phyloP scores from a whole-genome alignment of 2,797 vertebrate genomes.

The Sebastes steindachneri region DNA sequence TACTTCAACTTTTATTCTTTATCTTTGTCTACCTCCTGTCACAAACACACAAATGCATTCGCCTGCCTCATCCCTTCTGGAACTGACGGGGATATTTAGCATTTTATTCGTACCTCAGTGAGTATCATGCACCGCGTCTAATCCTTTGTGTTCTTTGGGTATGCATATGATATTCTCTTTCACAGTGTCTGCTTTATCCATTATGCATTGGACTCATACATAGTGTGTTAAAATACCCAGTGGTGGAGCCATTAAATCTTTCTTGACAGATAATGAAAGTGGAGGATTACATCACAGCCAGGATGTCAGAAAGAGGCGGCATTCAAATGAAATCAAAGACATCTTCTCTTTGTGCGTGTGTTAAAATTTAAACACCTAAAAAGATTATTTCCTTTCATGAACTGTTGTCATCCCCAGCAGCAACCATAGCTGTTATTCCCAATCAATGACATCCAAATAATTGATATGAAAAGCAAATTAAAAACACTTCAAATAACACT shows the following conservation, averaged over 20 bases:
- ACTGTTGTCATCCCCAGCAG: neutral
- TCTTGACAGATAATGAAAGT: constrained; percentile 54
- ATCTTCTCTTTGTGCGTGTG: constrained; percentile 1
- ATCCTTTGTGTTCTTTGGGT: constrained; percentile 63
- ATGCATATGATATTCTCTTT: constrained; percentile 63
- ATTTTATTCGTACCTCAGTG: constrained; percentile 57
- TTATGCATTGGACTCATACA: constrained; percentile 64
- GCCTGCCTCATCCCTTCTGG: constrained; percentile 5
- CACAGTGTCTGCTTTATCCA: constrained; percentile 67
- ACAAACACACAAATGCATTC: constrained; percentile 11
- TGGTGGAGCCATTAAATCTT: constrained; percentile 56
- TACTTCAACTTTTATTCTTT: constrained; percentile 22
- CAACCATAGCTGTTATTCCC: neutral
- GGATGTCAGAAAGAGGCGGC: constrained; percentile 32
- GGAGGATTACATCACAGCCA: constrained; percentile 43
- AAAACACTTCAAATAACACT: constrained; percentile 55
- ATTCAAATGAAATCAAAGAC: constrained; percentile 31
- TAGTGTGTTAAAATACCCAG: constrained; percentile 50
- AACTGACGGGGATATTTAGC: constrained; percentile 46
- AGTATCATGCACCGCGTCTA: constrained; percentile 54
- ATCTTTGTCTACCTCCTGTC: constrained; percentile 2
- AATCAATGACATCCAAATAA: constrained; percentile 16
- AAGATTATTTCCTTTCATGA: neutral
- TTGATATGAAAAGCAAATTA: constrained; percentile 8
- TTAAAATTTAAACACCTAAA: neutral